Evolutionary conservation across 2,113 vertebrate species (phyloP).

Genomic region (Cynocephalus volans): DNA sequence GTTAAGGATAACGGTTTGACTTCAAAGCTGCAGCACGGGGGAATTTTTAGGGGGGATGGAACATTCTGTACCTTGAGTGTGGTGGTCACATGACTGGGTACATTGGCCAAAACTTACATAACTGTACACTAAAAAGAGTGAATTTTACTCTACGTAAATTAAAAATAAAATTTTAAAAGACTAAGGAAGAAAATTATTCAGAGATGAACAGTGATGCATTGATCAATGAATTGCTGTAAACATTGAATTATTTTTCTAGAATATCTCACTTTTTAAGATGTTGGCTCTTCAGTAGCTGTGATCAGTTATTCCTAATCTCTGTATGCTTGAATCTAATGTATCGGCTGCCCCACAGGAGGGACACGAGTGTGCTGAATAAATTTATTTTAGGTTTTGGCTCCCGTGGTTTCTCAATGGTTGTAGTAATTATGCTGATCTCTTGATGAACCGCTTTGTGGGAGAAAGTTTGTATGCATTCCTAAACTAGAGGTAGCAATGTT

Average conservation of each 20-base stretch:
- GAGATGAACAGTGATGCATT: neutral
- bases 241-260: neutral
- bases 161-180: neutral
- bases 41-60: accelerated
- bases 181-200: neutral
- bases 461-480: neutral
- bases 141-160: neutral
- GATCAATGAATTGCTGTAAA: neutral
- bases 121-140: neutral
- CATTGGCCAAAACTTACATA: accelerated
- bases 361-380: accelerated
- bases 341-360: accelerated
- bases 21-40: accelerated
- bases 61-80: neutral
- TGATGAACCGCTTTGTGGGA: accelerated
- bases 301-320: neutral
- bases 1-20: accelerated
- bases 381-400: neutral
- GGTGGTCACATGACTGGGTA: neutral
- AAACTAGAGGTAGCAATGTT: accelerated
- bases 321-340: accelerated
- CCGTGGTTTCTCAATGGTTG: neutral
- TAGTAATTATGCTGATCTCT: neutral
- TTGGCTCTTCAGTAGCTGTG: accelerated
- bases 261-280: neutral